Evolutionary conservation across 2,113 vertebrate genomes (phyloP), one percentile per base, ranked within the genome.

Genomic region (Odontophorus gujanensis): DNA sequence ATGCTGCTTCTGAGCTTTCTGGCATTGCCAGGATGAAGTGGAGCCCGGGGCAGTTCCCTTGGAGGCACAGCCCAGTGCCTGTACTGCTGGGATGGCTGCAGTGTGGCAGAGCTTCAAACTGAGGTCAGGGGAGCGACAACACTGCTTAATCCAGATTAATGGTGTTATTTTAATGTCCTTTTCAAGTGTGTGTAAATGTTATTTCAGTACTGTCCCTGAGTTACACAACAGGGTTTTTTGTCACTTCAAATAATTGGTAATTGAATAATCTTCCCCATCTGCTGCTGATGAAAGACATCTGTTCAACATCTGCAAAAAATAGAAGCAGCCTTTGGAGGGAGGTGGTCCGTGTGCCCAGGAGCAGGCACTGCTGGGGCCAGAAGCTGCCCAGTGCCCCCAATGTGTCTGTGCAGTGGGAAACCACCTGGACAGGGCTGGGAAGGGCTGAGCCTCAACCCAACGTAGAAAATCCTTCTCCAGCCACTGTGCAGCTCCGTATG

Each of bases 261-360:
- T 96, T 96, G 88, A 93, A 86, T 90, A 85, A 84, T 94, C 81
- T 71, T 95, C 55, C 45, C 71, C 93, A 96, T 95, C 86, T 97
- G 96, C 85, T 89, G 91, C 51, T 62, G 87, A 85, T 77, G 58
- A 92, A 96, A 97, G 89, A 11, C 97, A 97, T 97, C 97, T 98
- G 97, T 71, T 94, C 88, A 89, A 95, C 97, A 98, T 96, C 96
- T 97, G 97, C 92, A 92, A 79, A 76, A 65, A 66, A 38, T 50
- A 79, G 73, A 65, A 66, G 34, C 53, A 80, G 71, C 65, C 67
- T 90, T 66, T 67, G 30, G 51, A 85, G 87, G 68, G 48, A 77
- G 53, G 83, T 57, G 81, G 71, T 86, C 43, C 2, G 15, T 53
- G 57, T 72, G 65, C 65, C 47, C 83, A 88, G 92, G 73, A 74